Percentiles rank a stretch among this genome's conserved stretches.
phyloP scores from a whole-genome alignment of 2,113 vertebrate species.

The Periophthalmodon schlosseri region DNA sequence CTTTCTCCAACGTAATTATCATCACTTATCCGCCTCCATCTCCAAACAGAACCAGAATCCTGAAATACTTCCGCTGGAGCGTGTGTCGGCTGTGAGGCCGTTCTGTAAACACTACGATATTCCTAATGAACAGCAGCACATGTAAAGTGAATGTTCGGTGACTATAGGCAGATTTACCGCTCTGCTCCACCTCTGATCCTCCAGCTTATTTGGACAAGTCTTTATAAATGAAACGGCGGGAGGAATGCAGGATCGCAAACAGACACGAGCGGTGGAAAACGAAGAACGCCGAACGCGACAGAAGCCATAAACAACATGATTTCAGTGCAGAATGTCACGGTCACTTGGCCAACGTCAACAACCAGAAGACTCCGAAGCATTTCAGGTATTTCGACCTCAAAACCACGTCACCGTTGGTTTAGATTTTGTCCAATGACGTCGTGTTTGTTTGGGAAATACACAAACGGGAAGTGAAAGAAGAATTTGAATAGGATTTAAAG shows the following conservation, averaged over 20 bases:
- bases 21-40: not conserved
- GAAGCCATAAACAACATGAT: conserved; percentile 1
- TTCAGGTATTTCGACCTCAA: not conserved
- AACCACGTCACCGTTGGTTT: not conserved
- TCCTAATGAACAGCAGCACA: conserved; percentile 41
- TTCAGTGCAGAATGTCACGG: not conserved
- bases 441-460: no score
- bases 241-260: conserved; percentile 4
- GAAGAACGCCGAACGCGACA: conserved; percentile 2
- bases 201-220: conserved; percentile 29
- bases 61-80: conserved; percentile 5
- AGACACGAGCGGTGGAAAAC: not conserved
- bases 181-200: conserved; percentile 16
- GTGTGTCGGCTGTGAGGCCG: conserved; percentile 1
- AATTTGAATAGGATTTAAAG: no score
- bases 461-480: no score
- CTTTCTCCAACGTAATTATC: not conserved
- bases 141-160: conserved; percentile 29
- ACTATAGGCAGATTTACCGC: conserved; percentile 19
- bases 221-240: conserved; percentile 25
- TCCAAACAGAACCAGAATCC: not conserved
- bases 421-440: no score
- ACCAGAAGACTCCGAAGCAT: not conserved
- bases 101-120: conserved; percentile 10
- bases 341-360: no score